These are phyloP conservation scores for Mycetomoellerius zeteki DNA, from an alignment of 1,140 invertebrate genomes.

Conservation along the genomic window DNA sequence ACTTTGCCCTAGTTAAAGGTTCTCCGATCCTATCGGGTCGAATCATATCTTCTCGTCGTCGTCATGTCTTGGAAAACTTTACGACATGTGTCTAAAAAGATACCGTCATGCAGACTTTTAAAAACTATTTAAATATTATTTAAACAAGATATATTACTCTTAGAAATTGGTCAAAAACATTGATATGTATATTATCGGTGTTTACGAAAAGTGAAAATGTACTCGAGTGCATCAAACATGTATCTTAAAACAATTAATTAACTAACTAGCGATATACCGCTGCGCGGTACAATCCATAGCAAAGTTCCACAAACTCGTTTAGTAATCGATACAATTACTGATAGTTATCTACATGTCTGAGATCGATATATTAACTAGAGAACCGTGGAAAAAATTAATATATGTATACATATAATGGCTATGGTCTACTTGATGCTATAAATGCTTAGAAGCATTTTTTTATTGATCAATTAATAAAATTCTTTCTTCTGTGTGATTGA, in stretches of 20 bases:
- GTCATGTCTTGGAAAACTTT: not conserved
- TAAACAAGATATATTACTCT: constrained; percentile 20
- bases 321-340: not conserved
- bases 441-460: too few relatives aligned
- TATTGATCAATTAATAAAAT: too few relatives aligned
- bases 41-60: constrained; percentile 33
- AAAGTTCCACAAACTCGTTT: constrained; percentile 12
- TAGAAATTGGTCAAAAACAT: not conserved
- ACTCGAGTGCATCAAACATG: constrained; percentile 1
- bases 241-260: constrained; percentile 45
- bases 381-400: constrained; percentile 12
- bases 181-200: not conserved
- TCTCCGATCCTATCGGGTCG: constrained; percentile 27
- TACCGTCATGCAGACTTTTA: not conserved
- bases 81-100: not conserved
- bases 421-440: too few relatives aligned
- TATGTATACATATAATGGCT: not conserved
- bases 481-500: too few relatives aligned
- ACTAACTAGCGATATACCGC: constrained; percentile 20
- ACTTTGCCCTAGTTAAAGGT: not conserved
- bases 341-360: constrained; percentile 42
- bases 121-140: not conserved
- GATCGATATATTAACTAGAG: constrained; percentile 30
- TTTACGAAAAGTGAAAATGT: constrained; percentile 2
- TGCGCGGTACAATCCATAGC: constrained; percentile 33